Percentiles rank a stretch among this genome's conserved stretches.
phyloP scores from a whole-genome alignment of 2,888 invertebrate species.

The Pinctada fucata region DNA sequence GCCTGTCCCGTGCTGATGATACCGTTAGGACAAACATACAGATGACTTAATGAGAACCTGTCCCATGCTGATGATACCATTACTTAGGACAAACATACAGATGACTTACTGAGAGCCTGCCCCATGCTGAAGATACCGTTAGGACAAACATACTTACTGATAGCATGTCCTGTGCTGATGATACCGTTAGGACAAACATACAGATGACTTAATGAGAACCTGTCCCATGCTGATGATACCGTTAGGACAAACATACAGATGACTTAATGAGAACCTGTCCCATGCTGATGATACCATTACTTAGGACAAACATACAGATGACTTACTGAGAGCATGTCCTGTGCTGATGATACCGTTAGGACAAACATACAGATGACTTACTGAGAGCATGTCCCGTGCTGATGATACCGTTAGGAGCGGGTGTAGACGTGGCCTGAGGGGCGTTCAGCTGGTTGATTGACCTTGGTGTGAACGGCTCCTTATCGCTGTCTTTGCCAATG shows the following conservation, averaged over 20 bases:
- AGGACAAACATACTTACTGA: slow-evolving; percentile 26
- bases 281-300: too few species aligned
- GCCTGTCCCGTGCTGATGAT: slow-evolving; percentile 53
- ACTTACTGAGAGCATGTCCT: slow-evolving; percentile 46
- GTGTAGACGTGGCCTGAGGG: slow-evolving; percentile 70
- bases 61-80: slow-evolving; percentile 58
- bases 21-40: slow-evolving; percentile 50
- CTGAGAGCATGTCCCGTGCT: slow-evolving; percentile 51
- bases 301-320: too few species aligned
- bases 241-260: too few species aligned
- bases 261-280: too few species aligned
- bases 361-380: slow-evolving; percentile 12
- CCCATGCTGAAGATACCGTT: slow-evolving; percentile 60
- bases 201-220: too few species aligned
- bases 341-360: slow-evolving; percentile 60
- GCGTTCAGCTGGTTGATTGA: slow-evolving; percentile 48
- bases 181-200: slow-evolving; percentile 48
- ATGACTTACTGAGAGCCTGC: slow-evolving; percentile 41
- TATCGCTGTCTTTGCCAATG: slow-evolving; percentile 41
- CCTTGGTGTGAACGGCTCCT: slow-evolving; percentile 62
- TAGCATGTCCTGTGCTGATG: slow-evolving; percentile 47
- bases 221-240: too few species aligned
- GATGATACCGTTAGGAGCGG: slow-evolving; percentile 64
- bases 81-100: slow-evolving; percentile 12
- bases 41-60: slow-evolving; percentile 42